Conservation (phyloP, 1,140 invertebrate genomes). For the Trialeurodes vaporariorum region DNA sequence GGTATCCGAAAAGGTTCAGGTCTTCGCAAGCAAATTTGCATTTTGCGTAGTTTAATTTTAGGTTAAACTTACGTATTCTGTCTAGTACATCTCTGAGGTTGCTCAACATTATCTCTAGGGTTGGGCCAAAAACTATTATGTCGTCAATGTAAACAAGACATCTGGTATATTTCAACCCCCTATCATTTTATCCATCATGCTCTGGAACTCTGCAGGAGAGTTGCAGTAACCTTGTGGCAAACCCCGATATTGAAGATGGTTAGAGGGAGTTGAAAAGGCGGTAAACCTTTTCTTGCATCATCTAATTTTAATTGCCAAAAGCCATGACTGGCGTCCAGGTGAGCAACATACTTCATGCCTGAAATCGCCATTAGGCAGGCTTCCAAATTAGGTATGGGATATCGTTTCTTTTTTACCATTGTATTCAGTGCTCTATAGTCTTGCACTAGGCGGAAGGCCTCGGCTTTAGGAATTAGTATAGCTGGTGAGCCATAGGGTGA, state of each 20-base stretch:
- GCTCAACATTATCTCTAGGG: neutral
- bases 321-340: neutral
- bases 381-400: neutral
- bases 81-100: neutral
- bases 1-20: neutral
- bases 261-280: neutral
- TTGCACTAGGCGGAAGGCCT: neutral
- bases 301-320: neutral
- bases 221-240: neutral
- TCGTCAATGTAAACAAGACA: neutral
- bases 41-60: neutral
- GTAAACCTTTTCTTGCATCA: neutral
- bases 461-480: neutral
- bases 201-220: neutral
- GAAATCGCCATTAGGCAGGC: neutral
- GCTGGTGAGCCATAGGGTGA: neutral
- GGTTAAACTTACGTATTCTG: neutral
- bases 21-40: neutral
- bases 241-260: neutral
- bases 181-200: neutral
- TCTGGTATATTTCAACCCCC: neutral
- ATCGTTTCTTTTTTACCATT: neutral
- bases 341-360: neutral
- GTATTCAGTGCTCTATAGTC: neutral
- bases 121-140: neutral